Evolutionary conservation across 2,888 invertebrate genomes (phyloP).

Genomic region (Autographa pulchrina): DNA sequence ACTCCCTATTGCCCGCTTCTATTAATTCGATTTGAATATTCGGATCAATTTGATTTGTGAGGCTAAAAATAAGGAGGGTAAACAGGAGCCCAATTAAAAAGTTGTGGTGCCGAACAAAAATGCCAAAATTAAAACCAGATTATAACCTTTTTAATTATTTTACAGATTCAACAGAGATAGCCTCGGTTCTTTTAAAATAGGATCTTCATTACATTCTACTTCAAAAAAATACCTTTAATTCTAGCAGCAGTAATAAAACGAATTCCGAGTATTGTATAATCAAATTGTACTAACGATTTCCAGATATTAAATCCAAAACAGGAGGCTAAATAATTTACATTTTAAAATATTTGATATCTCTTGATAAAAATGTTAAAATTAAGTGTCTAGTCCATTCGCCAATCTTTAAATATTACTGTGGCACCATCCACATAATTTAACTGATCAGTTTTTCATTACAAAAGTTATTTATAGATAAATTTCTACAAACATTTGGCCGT

Average conservation of each 20-base stretch:
- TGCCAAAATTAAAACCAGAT: background rate
- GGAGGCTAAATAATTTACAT: background rate
- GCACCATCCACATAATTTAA: background rate
- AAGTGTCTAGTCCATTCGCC: background rate
- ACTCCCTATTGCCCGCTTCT: conserved; percentile 54
- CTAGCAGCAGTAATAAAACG: background rate
- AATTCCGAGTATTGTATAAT: background rate
- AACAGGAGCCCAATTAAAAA: conserved; percentile 51
- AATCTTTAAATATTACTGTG: background rate
- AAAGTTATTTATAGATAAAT: background rate
- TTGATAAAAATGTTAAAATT: background rate
- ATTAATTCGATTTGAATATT: conserved; percentile 62
- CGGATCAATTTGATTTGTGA: conserved; percentile 52
- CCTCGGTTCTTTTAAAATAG: background rate
- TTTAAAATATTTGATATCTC: background rate
- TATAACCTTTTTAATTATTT: background rate
- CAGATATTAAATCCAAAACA: background rate
- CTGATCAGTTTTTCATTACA: background rate
- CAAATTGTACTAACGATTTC: background rate
- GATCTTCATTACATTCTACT: background rate
- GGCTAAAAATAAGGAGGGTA: conserved; percentile 45
- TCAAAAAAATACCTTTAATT: background rate
- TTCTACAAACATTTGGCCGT: conserved; percentile 23
- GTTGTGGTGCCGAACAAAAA: background rate
- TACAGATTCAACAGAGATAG: background rate